Evolutionary conservation across 2,113 vertebrate genomes (phyloP).

Genomic region (Rhineura floridana): DNA sequence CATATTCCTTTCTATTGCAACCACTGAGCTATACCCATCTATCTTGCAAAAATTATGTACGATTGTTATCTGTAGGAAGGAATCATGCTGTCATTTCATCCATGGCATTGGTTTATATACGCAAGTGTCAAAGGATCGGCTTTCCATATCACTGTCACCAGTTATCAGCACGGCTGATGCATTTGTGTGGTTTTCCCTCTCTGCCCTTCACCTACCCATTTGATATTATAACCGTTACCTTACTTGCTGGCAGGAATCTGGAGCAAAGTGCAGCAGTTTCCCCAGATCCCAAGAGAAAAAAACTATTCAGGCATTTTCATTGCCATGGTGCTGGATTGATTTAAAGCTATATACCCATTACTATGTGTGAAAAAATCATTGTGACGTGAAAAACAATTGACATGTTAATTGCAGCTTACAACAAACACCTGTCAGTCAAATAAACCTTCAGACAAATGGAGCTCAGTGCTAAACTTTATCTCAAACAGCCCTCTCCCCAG

Average conservation of each 20-base stretch:
- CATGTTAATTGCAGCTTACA: constrained; percentile 66
- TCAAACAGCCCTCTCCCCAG: constrained; percentile 48
- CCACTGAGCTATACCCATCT: background rate
- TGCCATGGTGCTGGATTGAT: constrained; percentile 54
- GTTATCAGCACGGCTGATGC: constrained; percentile 53
- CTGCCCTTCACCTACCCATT: constrained; percentile 44
- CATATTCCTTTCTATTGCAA: background rate
- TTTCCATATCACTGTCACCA: constrained; percentile 55
- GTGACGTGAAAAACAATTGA: constrained; percentile 65
- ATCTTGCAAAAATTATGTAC: background rate
- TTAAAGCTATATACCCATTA: constrained; percentile 47
- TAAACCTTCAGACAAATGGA: constrained; percentile 51
- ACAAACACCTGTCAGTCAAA: constrained; percentile 67
- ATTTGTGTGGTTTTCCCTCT: constrained; percentile 58
- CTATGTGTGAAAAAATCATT: constrained; percentile 46
- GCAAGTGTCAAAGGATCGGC: constrained; percentile 53
- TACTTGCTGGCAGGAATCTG: constrained; percentile 62
- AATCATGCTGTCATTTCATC: background rate
- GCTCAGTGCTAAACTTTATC: constrained; percentile 58
- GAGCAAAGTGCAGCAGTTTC: constrained; percentile 35
- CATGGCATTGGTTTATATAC: constrained; percentile 46
- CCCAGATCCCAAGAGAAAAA: background rate
- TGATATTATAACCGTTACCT: constrained; percentile 53
- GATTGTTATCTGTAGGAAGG: constrained; percentile 22
- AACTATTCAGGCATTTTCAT: constrained; percentile 47